Evolutionary conservation across 2,797 vertebrate species (phyloP).

Genomic region (Rhincodon typus): DNA sequence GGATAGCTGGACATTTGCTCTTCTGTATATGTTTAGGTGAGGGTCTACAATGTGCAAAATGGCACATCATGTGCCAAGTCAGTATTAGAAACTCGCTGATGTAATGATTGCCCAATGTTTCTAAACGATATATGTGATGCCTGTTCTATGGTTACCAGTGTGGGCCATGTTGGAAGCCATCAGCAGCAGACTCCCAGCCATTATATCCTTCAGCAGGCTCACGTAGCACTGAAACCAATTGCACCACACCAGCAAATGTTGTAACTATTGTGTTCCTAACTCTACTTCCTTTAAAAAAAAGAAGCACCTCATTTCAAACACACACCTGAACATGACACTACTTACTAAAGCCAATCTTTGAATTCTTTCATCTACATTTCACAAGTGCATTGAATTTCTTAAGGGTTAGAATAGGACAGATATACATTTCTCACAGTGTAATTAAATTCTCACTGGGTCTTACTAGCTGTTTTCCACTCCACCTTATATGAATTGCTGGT

Average conservation of each 20-base stretch:
- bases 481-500: not conserved
- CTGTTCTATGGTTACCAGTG: not conserved
- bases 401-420: not conserved
- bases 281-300: not conserved
- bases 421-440: not conserved
- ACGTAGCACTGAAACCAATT: not conserved
- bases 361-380: constrained; percentile 13
- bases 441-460: not conserved
- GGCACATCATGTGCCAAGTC: not conserved
- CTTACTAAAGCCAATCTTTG: not conserved
- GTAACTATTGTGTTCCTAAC: not conserved
- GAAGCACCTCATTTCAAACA: not conserved
- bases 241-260: not conserved
- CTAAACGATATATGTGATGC: not conserved
- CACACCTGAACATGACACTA: not conserved
- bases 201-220: not conserved
- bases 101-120: not conserved
- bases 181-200: not conserved
- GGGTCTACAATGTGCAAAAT: not conserved
- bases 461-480: not conserved
- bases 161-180: not conserved
- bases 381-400: constrained; percentile 24
- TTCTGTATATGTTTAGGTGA: not conserved
- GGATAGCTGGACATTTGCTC: not conserved
- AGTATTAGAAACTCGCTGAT: not conserved